Base-by-base conservation (phyloP, 2,797 vertebrate species). In the Enteromius fasciolatus region DNA sequence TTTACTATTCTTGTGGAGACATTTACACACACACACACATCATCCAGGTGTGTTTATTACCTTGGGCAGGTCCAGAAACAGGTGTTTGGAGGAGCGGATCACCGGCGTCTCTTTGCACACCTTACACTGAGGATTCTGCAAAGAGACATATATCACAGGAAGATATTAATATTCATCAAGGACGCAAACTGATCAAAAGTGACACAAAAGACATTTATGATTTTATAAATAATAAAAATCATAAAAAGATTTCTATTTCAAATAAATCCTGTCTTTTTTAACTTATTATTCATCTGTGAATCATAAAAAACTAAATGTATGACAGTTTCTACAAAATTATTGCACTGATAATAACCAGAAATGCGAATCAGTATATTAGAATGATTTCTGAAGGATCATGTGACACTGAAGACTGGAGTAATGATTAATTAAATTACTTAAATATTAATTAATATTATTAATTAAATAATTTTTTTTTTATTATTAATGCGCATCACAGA, bases 21-120 rank as follows among this genome's bases (percentile, higher is more conserved):
- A 67, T 28, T 6, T 14, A 23, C 9, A 73, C 9, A 11, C 46
- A 72, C 15, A 64, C 1, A 33, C 44, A 23, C 67, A 17, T 79
- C 28, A 61, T 10, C 11, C 36, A 44, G 48, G 39, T 36, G 48
- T 28, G 3, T 3, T 17, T 7, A 17, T 80, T 90, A 93, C 98
- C 95, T 97, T 97, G 78, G 98, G 97, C 41, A 99, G 91, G 87
- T 99, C 94, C 88, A 99, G 90, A 88, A 99, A 99, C 39, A 99
- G 94, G 86, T 99, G 97, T 87, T 90, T 94, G 31, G 97, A 98
- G 52, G 96, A 94, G 73, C 90, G 94, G 82, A 97, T 93, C 83
- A 95, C 90, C 2, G 98, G 98, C 82, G 94, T 89, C 0, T 94
- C 90, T 7, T 85, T 93, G 88, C 97, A 99, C 78, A 98, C 88